Conservation (phyloP, 2,888 invertebrate genomes). For the Teinopalpus imperialis region DNA sequence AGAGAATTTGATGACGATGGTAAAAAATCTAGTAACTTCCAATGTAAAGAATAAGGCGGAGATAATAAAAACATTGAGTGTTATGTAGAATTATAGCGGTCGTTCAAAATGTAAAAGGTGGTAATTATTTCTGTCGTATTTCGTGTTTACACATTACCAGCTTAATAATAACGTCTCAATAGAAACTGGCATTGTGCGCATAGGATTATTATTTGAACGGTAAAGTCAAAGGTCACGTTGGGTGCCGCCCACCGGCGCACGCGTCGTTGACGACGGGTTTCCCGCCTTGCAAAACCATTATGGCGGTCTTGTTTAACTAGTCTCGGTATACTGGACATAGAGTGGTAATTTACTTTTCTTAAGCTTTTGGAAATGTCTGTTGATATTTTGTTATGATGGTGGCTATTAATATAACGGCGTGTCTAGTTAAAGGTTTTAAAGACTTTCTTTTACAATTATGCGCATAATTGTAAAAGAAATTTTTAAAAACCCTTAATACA, state of each 20-base stretch:
- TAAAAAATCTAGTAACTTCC: too few relatives aligned
- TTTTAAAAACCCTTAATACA: too few relatives aligned
- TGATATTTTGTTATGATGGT: too few relatives aligned
- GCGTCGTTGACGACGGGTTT: slow-evolving; percentile 11
- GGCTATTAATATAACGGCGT: too few relatives aligned
- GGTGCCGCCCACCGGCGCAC: slow-evolving; percentile 22
- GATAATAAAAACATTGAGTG: too few relatives aligned
- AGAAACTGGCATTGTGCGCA: slow-evolving; percentile 22
- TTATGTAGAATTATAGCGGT: too few relatives aligned
- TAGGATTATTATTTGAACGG: slow-evolving; percentile 2
- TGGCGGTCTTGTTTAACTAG: slow-evolving; percentile 7
- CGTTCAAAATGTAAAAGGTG: neutral
- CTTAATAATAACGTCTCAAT: slow-evolving; percentile 23
- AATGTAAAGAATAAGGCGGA: too few relatives aligned
- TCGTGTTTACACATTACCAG: neutral
- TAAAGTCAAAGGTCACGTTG: slow-evolving; percentile 22
- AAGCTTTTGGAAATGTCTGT: too few relatives aligned
- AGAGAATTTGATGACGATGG: too few relatives aligned
- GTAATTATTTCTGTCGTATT: slow-evolving; percentile 1
- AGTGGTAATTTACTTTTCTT: slow-evolving; percentile 1
- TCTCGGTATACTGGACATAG: neutral
- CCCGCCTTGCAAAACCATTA: slow-evolving; percentile 7
- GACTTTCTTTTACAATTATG: too few relatives aligned
- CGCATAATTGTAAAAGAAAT: too few relatives aligned
- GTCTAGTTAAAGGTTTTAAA: too few relatives aligned